A percentile compares a stretch with the other conserved stretches of the same genome.
Conservation (phyloP, 2,888 invertebrate genomes). For the Brachyptera putata region DNA sequence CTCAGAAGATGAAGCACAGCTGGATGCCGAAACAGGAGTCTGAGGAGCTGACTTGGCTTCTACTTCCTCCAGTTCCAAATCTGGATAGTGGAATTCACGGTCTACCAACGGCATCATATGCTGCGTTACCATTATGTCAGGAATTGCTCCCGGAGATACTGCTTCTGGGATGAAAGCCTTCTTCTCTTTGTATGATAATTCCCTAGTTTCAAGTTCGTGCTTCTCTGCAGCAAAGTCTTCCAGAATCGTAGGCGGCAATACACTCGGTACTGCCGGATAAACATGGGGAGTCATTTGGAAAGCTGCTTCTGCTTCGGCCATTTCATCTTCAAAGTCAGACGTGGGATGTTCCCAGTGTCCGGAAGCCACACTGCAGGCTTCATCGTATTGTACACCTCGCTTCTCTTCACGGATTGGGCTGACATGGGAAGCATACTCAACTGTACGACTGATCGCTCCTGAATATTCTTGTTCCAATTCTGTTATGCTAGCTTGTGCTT, state of each 20-base stretch:
- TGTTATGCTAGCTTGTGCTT: conserved; percentile 44
- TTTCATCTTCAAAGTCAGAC: conserved; percentile 43
- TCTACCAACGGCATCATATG: conserved; percentile 51
- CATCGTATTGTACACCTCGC: conserved; percentile 27
- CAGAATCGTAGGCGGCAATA: conserved; percentile 47
- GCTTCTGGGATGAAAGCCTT: conserved; percentile 43
- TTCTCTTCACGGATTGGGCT: conserved; percentile 37
- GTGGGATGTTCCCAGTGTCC: conserved; percentile 33
- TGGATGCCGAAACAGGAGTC: conserved; percentile 56
- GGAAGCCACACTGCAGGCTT: conserved; percentile 16
- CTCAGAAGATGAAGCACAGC: conserved; percentile 55
- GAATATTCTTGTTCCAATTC: conserved; percentile 46
- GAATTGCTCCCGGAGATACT: conserved; percentile 51
- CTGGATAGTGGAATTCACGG: conserved; percentile 48
- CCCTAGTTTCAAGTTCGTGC: conserved; percentile 49
- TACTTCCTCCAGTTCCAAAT: conserved; percentile 47
- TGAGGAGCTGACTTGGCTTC: conserved; percentile 43
- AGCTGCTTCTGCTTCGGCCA: conserved; percentile 50
- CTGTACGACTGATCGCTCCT: conserved; percentile 36
- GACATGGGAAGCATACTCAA: conserved; percentile 37
- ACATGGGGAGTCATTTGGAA: conserved; percentile 49
- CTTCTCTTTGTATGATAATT: conserved; percentile 43
- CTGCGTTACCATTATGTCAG: conserved; percentile 60
- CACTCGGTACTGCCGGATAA: conserved; percentile 47
- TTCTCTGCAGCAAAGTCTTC: conserved; percentile 52